Evolutionary conservation across 2,888 invertebrate species (phyloP).

Genomic region (Plutella xylostella): DNA sequence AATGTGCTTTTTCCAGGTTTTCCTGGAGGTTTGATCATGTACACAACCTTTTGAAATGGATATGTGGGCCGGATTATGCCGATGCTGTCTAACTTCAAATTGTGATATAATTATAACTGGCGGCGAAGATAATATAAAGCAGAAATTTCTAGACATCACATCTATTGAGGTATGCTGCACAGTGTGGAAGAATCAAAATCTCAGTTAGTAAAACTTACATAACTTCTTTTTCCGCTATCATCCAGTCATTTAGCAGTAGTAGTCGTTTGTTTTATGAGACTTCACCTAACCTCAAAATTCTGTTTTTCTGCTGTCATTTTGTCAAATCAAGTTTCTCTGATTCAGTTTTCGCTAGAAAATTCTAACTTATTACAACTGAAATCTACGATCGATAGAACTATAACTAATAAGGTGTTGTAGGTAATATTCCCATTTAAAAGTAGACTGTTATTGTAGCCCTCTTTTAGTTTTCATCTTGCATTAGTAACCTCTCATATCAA

Average conservation of each 20-base stretch:
- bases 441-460: no score
- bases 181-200: not conserved
- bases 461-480: no score
- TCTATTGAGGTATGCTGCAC: slow-evolving; percentile 40
- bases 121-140: slow-evolving; percentile 36
- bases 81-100: slow-evolving; percentile 56
- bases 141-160: slow-evolving; percentile 53
- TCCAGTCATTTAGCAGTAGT: not conserved
- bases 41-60: slow-evolving; percentile 47
- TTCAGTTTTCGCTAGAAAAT: no score
- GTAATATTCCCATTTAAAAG: no score
- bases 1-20: slow-evolving; percentile 44
- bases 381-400: no score
- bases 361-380: no score
- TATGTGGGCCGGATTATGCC: slow-evolving; percentile 56
- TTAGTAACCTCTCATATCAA: no score
- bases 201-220: not conserved
- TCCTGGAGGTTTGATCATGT: slow-evolving; percentile 36
- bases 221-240: not conserved
- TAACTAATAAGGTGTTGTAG: no score
- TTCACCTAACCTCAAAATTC: not conserved
- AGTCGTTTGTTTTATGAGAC: slow-evolving; percentile 3
- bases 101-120: slow-evolving; percentile 52
- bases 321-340: not conserved
- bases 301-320: not conserved